Base-by-base conservation (phyloP, 1,140 invertebrate species). In the Nephila pilipes region DNA sequence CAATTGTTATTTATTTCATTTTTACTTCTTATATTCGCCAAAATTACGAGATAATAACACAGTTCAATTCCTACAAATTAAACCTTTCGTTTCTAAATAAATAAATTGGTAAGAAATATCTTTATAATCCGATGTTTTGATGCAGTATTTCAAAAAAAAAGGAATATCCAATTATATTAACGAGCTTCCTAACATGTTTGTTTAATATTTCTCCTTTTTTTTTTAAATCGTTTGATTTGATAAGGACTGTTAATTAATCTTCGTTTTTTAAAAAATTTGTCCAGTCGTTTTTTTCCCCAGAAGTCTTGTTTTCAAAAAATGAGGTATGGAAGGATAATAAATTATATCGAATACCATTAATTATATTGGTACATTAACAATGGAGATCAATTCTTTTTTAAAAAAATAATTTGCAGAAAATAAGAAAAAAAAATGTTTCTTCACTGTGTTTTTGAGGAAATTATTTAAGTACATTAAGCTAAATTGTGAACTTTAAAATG, bases 341-440 rank as follows among this genome's bases (percentile, higher is more conserved):
- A 65, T 65, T n/a, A n/a, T 65, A 65, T 65, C 63, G 63, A 29
- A 65, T 65, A 65, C n/a, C 63, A 65, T 65, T 65, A 65, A 65
- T 65, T 65, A 65, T n/a, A 25, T 14, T 25, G n/a, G 25, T 25
- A n/a, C 63, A 65, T 65, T n/a, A 14, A 46, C 5, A 65, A 65
- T 25, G 14, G 25, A 65, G n/a, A 12, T 65, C 12, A n/a, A 65
- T 65, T 65, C 12, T 46, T 46, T 46, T 10, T 0, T 25, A 65
- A 25, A 65, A 65, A 29, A 60, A 29, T 25, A 65, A 25, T 65
- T 65, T 65, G n/a, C 63, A 65, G 25, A 65, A 65, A 46, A 10
- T 46, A 46, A 10, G 46, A 46, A n/a, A n/a, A 10, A 46, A 46
- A 46, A 46, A 46, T 46, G 6, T 46, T 6, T 6, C 12, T 46